phyloP scores from a whole-genome alignment of 2,113 vertebrate species.

The Agapornis roseicollis region DNA sequence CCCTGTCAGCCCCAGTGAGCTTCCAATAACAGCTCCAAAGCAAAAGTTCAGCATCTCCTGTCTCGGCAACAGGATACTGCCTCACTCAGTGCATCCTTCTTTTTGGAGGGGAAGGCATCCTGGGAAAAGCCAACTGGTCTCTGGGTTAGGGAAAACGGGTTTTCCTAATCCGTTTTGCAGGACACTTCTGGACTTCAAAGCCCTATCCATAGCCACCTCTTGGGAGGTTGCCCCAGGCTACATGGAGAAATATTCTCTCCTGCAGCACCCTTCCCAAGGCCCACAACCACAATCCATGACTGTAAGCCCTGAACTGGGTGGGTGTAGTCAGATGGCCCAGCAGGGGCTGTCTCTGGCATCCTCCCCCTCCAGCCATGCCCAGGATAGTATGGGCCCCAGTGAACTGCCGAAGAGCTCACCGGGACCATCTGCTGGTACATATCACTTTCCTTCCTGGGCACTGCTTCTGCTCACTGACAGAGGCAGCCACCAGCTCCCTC shows the following conservation, averaged over 20 bases:
- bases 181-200: neutral
- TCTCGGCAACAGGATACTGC: rapidly evolving
- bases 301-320: neutral
- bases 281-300: neutral
- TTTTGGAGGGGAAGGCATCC: neutral
- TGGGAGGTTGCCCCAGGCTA: neutral
- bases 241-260: neutral
- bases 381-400: rapidly evolving
- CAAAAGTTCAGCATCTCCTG: neutral
- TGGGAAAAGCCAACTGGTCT: neutral
- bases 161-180: neutral
- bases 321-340: neutral
- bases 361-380: neutral
- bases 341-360: neutral
- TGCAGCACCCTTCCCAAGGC: neutral
- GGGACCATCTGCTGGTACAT: rapidly evolving
- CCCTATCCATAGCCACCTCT: neutral
- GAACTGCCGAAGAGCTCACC: neutral
- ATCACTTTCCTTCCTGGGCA: neutral
- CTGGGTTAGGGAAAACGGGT: neutral
- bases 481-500: neutral
- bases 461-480: neutral
- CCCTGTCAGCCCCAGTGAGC: rapidly evolving
- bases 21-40: neutral
- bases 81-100: neutral